phyloP scores from a whole-genome alignment of 2,888 invertebrate species.

The Abrostola tripartita region DNA sequence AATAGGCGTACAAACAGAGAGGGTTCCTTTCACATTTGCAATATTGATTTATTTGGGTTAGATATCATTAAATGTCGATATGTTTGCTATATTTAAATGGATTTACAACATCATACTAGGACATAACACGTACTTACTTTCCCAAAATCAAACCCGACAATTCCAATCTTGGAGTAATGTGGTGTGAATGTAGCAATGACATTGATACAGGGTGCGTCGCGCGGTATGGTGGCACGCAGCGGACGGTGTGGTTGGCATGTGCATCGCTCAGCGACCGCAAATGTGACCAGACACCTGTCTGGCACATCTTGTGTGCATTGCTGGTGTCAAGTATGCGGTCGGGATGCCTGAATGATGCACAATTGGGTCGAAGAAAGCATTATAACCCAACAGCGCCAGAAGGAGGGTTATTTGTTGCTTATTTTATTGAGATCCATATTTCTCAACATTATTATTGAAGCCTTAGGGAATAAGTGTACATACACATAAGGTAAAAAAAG shows the following conservation, averaged over 20 bases:
- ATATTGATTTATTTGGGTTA: no score
- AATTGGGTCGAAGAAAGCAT: conserved; percentile 1
- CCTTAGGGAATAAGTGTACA: no score
- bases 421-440: no score
- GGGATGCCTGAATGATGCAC: conserved; percentile 36
- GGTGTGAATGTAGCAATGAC: conserved; percentile 55
- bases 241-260: conserved; percentile 48
- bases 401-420: no score
- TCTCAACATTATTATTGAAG: no score
- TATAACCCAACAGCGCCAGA: no score
- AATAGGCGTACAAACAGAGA: no score
- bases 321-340: conserved; percentile 41
- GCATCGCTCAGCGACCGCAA: conserved; percentile 70
- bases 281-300: conserved; percentile 70
- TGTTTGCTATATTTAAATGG: no score
- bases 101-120: no score
- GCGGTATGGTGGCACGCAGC: conserved; percentile 35
- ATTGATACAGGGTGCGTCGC: conserved; percentile 57
- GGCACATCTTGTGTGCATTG: conserved; percentile 54
- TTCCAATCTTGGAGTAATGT: conserved; percentile 50
- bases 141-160: conserved; percentile 40
- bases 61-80: no score
- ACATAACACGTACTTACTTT: conserved; percentile 13
- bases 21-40: no score
- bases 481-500: no score